Evolutionary conservation across 2,888 invertebrate genomes (phyloP), one percentile per base, ranked within the genome.

Genomic region (Oxytorus armatus): DNA sequence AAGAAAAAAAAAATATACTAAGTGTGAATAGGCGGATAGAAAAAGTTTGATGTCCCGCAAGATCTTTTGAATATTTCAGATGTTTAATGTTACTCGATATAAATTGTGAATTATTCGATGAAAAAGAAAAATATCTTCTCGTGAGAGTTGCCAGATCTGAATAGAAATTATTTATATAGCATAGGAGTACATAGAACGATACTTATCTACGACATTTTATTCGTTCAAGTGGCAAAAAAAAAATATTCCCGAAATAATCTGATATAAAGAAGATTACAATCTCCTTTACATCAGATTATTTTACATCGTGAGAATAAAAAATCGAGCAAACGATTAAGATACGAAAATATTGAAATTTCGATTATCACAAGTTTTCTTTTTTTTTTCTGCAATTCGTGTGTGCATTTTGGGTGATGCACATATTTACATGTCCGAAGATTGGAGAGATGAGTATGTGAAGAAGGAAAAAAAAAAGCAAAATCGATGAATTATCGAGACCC

Each of bases 1-100:
- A 57, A 25, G 25, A 59, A 42, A 51, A 18, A 23, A 39, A 36
- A 53, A 72, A 33, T 51, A 47, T 29, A 49, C 53, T n/a, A 63
- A 18, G 21, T 39, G 42, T 25, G 18, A 70, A 36, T 36, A 55
- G 59, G 3, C 1, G 18, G n/a, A 44, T 11, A 11, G 1, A 29
- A 49, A 75, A 49, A 36, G 7, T 18, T 21, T 1, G n/a, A 14
- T 33, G 51, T 11, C n/a, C 2, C 21, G 2, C n/a, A 53, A 61
- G 16, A 79, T 73, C 74, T 53, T 65, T 72, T 51, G 53, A 72
- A 82, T 77, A 75, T 82, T 79, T 79, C 70, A 61, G 65, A 66
- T 79, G 68, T 79, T 72, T 74, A 69, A 39, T 53, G 25, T 76
- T 49, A 11, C 36, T 78, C 66, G 36, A 36, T 66, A 51, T 42